Conservation (phyloP, 2,888 invertebrate species). For the Nipponacmea schrenckii region DNA sequence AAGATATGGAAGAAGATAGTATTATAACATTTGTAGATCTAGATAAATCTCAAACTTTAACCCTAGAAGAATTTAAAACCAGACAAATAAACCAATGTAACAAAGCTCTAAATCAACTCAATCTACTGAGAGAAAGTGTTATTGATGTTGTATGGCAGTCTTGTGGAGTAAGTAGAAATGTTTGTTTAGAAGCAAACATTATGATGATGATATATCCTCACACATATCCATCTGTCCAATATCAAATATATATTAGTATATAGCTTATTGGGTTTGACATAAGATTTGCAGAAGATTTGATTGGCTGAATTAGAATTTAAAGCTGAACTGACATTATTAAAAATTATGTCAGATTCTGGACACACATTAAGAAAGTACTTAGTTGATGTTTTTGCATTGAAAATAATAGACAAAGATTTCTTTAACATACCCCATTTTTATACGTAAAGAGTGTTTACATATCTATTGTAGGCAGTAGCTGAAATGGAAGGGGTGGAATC, state of each 20-base stretch:
- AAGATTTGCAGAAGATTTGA: too few relatives aligned
- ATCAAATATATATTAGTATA: neutral
- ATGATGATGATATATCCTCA: too few relatives aligned
- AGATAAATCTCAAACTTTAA: conserved; percentile 50
- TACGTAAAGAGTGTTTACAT: too few relatives aligned
- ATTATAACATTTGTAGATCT: conserved; percentile 56
- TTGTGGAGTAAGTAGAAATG: conserved; percentile 59
- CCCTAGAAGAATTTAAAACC: conserved; percentile 57
- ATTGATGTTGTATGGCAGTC: conserved; percentile 64
- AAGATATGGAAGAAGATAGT: conserved; percentile 41
- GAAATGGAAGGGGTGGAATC: conserved; percentile 66
- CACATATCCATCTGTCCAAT: too few relatives aligned
- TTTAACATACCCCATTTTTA: too few relatives aligned
- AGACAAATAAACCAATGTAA: conserved; percentile 52
- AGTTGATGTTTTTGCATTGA: too few relatives aligned
- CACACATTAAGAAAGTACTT: too few relatives aligned
- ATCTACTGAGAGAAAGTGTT: conserved; percentile 53
- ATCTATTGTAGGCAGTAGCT: conserved; percentile 59
- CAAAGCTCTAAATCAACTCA: conserved; percentile 50
- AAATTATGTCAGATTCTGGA: too few relatives aligned
- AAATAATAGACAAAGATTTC: too few relatives aligned
- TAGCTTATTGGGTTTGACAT: neutral
- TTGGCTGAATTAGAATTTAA: too few relatives aligned
- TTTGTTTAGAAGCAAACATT: too few relatives aligned
- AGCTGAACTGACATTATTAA: too few relatives aligned